phyloP scores from a whole-genome alignment of 2,113 vertebrate genomes.

The Oryzias curvinotus region DNA sequence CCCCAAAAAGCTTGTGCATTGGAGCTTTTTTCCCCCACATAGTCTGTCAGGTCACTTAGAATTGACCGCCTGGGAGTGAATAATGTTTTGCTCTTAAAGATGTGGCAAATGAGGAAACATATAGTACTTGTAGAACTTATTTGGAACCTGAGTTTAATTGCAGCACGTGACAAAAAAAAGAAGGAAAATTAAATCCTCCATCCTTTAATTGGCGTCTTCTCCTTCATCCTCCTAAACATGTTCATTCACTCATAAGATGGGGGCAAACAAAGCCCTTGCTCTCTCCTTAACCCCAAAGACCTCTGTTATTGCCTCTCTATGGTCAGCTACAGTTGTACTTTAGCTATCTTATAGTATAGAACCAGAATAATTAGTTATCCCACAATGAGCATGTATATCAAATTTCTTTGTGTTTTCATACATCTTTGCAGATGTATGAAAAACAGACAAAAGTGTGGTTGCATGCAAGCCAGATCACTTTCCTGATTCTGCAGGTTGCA shows the following conservation, averaged over 20 bases:
- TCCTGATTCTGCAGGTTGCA: not conserved
- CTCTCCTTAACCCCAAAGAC: slow-evolving; percentile 74
- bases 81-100: slow-evolving; percentile 73
- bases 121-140: slow-evolving; percentile 71
- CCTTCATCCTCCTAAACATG: slow-evolving; percentile 69
- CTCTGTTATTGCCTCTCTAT: slow-evolving; percentile 71
- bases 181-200: slow-evolving; percentile 48
- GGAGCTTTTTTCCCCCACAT: slow-evolving; percentile 55
- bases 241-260: slow-evolving; percentile 74
- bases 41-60: slow-evolving; percentile 58
- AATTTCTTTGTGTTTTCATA: not conserved
- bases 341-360: slow-evolving; percentile 37
- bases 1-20: slow-evolving; percentile 26
- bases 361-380: slow-evolving; percentile 4
- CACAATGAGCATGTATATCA: slow-evolving; percentile 14
- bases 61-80: slow-evolving; percentile 66
- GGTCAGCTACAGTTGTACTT: slow-evolving; percentile 59
- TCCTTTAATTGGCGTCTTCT: slow-evolving; percentile 78
- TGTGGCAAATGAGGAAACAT: slow-evolving; percentile 75
- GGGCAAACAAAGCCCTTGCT: slow-evolving; percentile 76
- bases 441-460: slow-evolving; percentile 24
- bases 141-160: slow-evolving; percentile 71
- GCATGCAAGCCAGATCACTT: slow-evolving; percentile 26
- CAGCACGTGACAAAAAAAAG: slow-evolving; percentile 69
- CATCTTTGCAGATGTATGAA: not conserved